Evolutionary conservation across 2,797 vertebrate genomes (phyloP).

Genomic region (Scolopax rusticola): DNA sequence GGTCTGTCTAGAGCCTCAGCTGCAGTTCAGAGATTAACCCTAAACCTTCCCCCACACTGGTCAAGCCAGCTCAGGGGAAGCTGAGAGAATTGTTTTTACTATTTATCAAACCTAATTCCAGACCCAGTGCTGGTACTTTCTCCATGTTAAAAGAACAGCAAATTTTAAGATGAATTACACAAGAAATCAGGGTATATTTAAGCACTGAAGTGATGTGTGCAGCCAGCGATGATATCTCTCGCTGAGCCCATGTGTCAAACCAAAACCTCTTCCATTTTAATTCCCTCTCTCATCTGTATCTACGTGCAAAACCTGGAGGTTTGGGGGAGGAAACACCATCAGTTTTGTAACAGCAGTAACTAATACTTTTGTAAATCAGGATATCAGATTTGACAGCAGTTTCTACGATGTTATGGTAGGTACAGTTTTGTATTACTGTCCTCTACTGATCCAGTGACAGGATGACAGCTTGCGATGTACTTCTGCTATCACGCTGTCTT

Average conservation of each 20-base stretch:
- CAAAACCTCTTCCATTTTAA: not conserved
- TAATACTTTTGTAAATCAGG: not conserved
- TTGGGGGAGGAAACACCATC: not conserved
- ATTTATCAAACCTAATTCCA: not conserved
- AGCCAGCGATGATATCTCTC: fast-evolving
- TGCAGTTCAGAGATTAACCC: not conserved
- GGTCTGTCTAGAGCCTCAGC: not conserved
- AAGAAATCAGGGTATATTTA: not conserved
- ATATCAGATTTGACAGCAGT: not conserved
- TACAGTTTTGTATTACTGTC: not conserved
- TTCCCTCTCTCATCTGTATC: not conserved
- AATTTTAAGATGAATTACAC: fast-evolving
- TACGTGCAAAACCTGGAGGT: not conserved
- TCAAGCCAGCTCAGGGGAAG: not conserved
- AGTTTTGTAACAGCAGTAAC: not conserved
- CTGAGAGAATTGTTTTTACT: not conserved
- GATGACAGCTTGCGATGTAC: not conserved
- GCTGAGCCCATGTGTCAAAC: not conserved
- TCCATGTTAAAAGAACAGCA: not conserved
- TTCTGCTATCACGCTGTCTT: not conserved
- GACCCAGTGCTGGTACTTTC: fast-evolving
- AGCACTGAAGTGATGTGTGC: not conserved
- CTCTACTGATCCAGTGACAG: not conserved
- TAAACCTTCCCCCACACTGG: not conserved
- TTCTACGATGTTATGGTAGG: not conserved